A percentile compares a stretch with the other conserved stretches of the same genome.
phyloP scores from a whole-genome alignment of 2,113 vertebrate species.

The Noctilio leporinus region DNA sequence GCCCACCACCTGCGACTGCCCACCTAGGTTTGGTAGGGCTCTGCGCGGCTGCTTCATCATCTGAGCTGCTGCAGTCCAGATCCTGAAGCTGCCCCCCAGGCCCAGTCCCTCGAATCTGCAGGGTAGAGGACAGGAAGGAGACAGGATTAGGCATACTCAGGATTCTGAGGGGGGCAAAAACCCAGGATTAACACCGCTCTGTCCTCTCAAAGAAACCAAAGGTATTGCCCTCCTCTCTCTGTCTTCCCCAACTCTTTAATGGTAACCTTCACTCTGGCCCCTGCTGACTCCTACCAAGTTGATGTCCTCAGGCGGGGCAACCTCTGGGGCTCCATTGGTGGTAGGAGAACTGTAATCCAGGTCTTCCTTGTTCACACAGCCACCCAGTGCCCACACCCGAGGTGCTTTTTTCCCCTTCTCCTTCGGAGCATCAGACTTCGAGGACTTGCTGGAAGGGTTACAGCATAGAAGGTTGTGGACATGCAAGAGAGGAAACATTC shows the following conservation, averaged over 20 bases:
- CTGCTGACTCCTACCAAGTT: conserved; percentile 57
- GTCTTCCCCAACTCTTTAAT: background rate
- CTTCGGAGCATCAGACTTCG: conserved; percentile 88
- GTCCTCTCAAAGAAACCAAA: background rate
- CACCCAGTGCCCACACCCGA: conserved; percentile 89
- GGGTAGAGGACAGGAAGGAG: background rate
- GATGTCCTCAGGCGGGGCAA: conserved; percentile 75
- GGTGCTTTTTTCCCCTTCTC: conserved; percentile 87
- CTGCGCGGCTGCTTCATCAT: conserved; percentile 80
- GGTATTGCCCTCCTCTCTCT: background rate
- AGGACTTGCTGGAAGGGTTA: conserved; percentile 82
- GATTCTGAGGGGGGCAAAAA: background rate
- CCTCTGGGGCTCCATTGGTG: conserved; percentile 77
- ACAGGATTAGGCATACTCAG: background rate
- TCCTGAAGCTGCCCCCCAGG: conserved; percentile 84
- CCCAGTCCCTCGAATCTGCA: conserved; percentile 77
- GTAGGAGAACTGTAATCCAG: conserved; percentile 90
- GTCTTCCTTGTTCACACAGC: conserved; percentile 82
- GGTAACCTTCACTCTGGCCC: background rate
- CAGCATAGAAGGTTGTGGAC: background rate
- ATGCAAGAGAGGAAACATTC: background rate
- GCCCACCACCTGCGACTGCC: background rate
- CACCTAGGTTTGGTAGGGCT: conserved; percentile 79
- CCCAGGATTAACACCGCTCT: background rate
- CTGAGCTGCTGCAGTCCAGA: conserved; percentile 91